These are phyloP conservation scores for Drosophila mayri DNA, from an alignment of 1,140 invertebrate species.

Conservation along the genomic window DNA sequence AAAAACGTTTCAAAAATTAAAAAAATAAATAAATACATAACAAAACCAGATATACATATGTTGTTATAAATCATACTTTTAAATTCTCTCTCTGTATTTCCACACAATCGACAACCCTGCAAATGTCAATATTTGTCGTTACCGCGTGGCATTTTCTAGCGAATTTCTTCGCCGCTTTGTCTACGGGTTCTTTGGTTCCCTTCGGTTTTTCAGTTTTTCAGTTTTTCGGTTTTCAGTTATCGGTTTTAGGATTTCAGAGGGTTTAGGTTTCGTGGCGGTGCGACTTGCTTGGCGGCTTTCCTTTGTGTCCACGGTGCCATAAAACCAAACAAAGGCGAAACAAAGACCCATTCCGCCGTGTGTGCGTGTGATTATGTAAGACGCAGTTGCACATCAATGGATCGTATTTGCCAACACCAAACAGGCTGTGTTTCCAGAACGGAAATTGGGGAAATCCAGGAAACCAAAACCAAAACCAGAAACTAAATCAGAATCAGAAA, in stretches of 20 bases:
- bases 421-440: conserved; percentile 14
- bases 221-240: conserved; percentile 21
- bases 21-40: too few species aligned
- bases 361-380: conserved; percentile 39
- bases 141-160: conserved; percentile 75
- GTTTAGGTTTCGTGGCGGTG: conserved; percentile 10
- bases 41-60: too few species aligned
- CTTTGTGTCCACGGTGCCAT: conserved; percentile 24
- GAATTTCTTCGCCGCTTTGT: conserved; percentile 60
- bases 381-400: conserved; percentile 33
- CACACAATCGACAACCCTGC: neutral
- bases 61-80: too few species aligned
- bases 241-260: conserved; percentile 4
- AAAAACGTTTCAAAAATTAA: too few species aligned
- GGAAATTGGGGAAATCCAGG: neutral
- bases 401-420: conserved; percentile 29
- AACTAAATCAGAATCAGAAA: neutral
- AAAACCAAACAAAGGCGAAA: conserved; percentile 49
- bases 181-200: conserved; percentile 4
- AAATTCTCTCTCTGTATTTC: neutral
- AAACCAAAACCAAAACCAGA: conserved; percentile 4
- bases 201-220: conserved; percentile 12
- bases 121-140: conserved; percentile 77
- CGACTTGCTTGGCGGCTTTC: conserved; percentile 28
- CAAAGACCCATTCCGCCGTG: conserved; percentile 33